Conservation (phyloP, 2,888 invertebrate genomes). For the Rhopalosiphum nymphaeae region DNA sequence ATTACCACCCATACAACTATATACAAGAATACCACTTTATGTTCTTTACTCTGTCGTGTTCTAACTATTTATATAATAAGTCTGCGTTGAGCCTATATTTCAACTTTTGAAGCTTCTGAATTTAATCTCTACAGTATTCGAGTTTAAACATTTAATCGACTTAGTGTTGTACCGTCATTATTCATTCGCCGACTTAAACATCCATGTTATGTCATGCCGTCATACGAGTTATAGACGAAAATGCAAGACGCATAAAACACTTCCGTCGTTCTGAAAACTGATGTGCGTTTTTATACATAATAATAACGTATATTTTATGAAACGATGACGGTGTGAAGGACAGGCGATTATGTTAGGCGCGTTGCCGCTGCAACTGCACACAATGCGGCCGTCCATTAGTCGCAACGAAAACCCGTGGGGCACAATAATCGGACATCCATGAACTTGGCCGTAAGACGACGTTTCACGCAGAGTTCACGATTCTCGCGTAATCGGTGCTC, state of each 20-base stretch:
- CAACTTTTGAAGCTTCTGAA: not conserved
- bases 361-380: not conserved
- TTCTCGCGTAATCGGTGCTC: constrained; percentile 23
- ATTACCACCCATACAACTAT: not conserved
- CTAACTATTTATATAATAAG: not conserved
- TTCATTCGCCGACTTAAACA: not conserved
- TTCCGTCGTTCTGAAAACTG: not conserved
- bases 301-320: not conserved
- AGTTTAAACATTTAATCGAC: not conserved
- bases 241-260: not conserved
- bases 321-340: not conserved
- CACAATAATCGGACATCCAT: constrained; percentile 32
- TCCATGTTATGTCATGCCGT: not conserved
- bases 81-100: not conserved
- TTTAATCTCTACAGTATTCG: not conserved
- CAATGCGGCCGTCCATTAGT: constrained; percentile 10
- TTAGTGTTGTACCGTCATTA: not conserved
- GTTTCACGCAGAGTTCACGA: constrained; percentile 38
- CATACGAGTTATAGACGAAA: not conserved
- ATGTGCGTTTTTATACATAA: not conserved
- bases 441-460: constrained; percentile 56
- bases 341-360: not conserved
- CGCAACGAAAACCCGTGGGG: not conserved
- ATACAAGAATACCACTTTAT: not conserved
- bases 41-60: not conserved